Evolutionary conservation across 2,113 vertebrate species (phyloP).

Genomic region (pig (Sus scrofa)): DNA sequence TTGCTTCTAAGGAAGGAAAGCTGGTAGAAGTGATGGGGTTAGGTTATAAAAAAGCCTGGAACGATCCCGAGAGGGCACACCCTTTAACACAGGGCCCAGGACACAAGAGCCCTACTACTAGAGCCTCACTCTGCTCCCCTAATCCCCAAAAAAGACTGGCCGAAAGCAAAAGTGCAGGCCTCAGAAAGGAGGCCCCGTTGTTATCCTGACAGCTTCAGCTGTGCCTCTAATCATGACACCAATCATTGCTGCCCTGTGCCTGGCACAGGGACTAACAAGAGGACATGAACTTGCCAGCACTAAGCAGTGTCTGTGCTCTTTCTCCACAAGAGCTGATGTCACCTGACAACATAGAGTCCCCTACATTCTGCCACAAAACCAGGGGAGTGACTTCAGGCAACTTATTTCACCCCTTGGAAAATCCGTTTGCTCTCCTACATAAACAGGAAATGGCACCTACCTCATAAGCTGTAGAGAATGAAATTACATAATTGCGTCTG

Average conservation of each 20-base stretch:
- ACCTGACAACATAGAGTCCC: fast-evolving
- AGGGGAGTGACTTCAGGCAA: not conserved
- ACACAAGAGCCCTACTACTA: not conserved
- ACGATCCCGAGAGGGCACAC: not conserved
- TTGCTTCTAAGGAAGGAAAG: not conserved
- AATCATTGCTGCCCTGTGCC: not conserved
- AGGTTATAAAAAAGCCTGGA: not conserved
- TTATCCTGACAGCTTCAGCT: not conserved
- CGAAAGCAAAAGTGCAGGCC: not conserved
- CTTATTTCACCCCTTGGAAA: not conserved
- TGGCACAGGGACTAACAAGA: not conserved
- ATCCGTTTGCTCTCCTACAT: not conserved
- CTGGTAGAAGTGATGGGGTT: not conserved
- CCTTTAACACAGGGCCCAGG: not conserved
- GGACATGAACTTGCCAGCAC: no score
- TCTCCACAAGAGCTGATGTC: not conserved
- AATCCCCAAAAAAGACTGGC: not conserved
- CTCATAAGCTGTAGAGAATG: not conserved
- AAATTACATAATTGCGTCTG: not conserved
- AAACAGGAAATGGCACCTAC: not conserved
- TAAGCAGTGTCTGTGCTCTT: not conserved
- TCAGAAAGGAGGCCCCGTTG: not conserved
- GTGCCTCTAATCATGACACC: not conserved
- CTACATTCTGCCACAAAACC: not conserved
- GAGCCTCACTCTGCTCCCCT: not conserved